Percentiles rank a stretch among this genome's conserved stretches.
Evolutionary conservation across 2,113 vertebrate species (phyloP).

Genomic region (Onychostruthus taczanowskii): DNA sequence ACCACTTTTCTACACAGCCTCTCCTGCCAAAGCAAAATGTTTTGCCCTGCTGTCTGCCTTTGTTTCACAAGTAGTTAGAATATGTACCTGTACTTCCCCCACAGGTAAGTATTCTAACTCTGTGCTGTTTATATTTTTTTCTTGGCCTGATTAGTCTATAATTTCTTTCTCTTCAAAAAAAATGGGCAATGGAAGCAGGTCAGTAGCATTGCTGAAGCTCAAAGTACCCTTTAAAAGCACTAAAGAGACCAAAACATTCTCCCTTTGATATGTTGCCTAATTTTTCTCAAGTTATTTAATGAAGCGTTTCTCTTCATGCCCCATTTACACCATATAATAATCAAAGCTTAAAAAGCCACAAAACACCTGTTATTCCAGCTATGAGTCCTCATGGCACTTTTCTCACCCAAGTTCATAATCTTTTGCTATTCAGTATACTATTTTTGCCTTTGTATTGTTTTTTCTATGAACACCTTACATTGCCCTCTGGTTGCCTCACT

Average conservation of each 20-base stretch:
- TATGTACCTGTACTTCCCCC: background rate
- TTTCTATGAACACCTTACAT: background rate
- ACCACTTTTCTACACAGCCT: background rate
- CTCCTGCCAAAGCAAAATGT: background rate
- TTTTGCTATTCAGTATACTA: background rate
- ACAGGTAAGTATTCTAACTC: conserved; percentile 12
- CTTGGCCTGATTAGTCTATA: conserved; percentile 18
- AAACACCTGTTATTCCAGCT: background rate
- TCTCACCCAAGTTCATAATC: background rate
- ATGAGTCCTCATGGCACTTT: background rate
- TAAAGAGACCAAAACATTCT: background rate
- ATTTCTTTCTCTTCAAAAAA: background rate
- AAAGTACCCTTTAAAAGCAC: background rate
- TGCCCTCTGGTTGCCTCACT: background rate
- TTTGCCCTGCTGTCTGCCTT: background rate
- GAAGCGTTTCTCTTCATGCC: background rate
- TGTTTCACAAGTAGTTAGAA: conserved; percentile 10
- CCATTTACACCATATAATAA: background rate
- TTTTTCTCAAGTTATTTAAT: background rate
- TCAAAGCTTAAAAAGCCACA: background rate
- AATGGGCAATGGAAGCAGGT: background rate
- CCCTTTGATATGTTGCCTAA: background rate
- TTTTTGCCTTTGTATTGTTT: background rate
- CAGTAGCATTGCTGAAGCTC: background rate
- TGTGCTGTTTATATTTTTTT: background rate